phyloP scores from a whole-genome alignment of 2,113 vertebrate genomes.

The Dissostichus mawsoni region DNA sequence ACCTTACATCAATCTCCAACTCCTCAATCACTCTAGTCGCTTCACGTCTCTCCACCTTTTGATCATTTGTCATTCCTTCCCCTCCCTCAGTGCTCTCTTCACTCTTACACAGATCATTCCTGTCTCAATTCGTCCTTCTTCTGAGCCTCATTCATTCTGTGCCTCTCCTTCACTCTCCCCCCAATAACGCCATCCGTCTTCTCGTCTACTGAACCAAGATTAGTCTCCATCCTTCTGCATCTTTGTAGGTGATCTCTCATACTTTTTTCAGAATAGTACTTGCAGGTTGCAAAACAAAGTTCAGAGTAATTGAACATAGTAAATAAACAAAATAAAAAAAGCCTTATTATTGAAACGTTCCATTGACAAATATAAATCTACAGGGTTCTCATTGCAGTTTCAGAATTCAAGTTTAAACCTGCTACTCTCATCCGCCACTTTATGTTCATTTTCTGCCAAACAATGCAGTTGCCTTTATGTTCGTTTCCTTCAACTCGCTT shows the following conservation, averaged over 20 bases:
- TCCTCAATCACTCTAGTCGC: constrained; percentile 50
- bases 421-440: not conserved
- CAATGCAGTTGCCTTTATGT: constrained; percentile 41
- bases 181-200: constrained; percentile 71
- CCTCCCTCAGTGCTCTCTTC: constrained; percentile 55
- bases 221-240: constrained; percentile 54
- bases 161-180: constrained; percentile 58
- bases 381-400: not conserved
- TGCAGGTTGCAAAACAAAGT: constrained; percentile 15
- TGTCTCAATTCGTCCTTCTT: constrained; percentile 64
- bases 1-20: constrained; percentile 36
- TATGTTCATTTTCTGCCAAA: constrained; percentile 27
- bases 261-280: constrained; percentile 1
- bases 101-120: constrained; percentile 63
- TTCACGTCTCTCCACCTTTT: constrained; percentile 57
- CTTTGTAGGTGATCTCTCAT: constrained; percentile 47
- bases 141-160: constrained; percentile 61
- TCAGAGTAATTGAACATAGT: constrained; percentile 5
- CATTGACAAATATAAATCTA: not conserved
- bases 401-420: constrained; percentile 6
- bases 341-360: not conserved
- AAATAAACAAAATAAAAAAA: not conserved
- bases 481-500: constrained; percentile 53
- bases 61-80: constrained; percentile 69
- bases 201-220: constrained; percentile 55